phyloP scores from a whole-genome alignment of 2,113 vertebrate genomes.

The Lamprotornis superbus region DNA sequence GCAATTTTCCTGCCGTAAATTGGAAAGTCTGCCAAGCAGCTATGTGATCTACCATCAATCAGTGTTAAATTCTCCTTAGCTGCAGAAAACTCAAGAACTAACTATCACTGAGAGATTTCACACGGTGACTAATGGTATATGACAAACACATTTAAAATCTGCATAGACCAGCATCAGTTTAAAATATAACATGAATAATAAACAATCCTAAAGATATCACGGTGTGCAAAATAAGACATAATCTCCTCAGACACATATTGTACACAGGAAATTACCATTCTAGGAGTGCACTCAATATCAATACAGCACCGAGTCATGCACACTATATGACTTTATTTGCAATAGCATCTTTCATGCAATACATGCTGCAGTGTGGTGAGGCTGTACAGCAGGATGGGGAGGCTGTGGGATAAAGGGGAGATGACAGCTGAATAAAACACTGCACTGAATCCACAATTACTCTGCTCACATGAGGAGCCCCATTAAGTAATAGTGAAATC shows the following conservation, averaged over 20 bases:
- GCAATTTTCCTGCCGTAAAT: constrained; percentile 89
- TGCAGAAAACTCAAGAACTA: constrained; percentile 81
- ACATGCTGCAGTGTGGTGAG: not conserved
- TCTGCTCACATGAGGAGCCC: not conserved
- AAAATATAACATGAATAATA: constrained; percentile 75
- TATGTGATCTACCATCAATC: constrained; percentile 94
- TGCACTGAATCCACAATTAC: not conserved
- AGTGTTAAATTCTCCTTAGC: constrained; percentile 86
- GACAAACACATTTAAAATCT: constrained; percentile 89
- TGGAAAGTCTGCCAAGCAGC: constrained; percentile 91
- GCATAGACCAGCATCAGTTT: constrained; percentile 75
- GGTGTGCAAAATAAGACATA: constrained; percentile 71
- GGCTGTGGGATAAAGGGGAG: not conserved
- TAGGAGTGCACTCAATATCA: constrained; percentile 59
- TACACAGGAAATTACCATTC: constrained; percentile 62
- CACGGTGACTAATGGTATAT: constrained; percentile 88
- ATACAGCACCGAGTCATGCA: constrained; percentile 58
- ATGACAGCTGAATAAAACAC: not conserved
- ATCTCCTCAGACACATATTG: constrained; percentile 70
- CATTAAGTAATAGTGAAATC: not conserved
- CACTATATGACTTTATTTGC: constrained; percentile 33
- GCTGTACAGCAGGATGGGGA: not conserved
- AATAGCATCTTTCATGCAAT: not conserved
- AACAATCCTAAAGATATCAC: constrained; percentile 68
- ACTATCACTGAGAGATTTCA: constrained; percentile 86